Evolutionary conservation across 2,113 vertebrate genomes (phyloP).

Genomic region (Saccopteryx bilineata): DNA sequence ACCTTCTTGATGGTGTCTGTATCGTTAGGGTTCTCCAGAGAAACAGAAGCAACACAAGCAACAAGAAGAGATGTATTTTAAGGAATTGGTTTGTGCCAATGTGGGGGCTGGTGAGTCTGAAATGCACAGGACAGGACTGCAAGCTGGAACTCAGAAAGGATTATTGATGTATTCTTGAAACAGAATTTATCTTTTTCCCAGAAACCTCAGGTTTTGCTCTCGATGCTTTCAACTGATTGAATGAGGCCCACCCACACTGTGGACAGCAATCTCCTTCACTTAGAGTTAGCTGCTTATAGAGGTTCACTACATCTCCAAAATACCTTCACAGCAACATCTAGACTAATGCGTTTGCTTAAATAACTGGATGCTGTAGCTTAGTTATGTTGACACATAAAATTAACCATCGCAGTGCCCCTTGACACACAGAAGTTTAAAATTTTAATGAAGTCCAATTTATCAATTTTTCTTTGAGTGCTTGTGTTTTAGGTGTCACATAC

Average conservation of each 20-base stretch:
- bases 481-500: neutral
- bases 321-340: too few relatives aligned
- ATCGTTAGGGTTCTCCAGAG: neutral
- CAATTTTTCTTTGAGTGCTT: too few relatives aligned
- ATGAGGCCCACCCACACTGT: neutral
- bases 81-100: neutral
- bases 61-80: neutral
- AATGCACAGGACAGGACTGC: neutral
- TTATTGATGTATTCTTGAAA: neutral
- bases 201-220: neutral
- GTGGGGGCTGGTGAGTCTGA: neutral
- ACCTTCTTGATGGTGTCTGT: neutral
- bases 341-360: too few relatives aligned
- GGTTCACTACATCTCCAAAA: too few relatives aligned
- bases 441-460: too few relatives aligned
- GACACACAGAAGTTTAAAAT: too few relatives aligned
- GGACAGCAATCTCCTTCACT: neutral
- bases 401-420: too few relatives aligned
- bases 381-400: too few relatives aligned
- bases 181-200: neutral
- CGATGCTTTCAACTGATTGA: too few relatives aligned
- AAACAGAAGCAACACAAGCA: neutral
- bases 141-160: neutral
- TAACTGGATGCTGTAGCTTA: too few relatives aligned
- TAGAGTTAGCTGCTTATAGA: neutral